Evolutionary conservation across 2,888 invertebrate genomes (phyloP).

Genomic region (Matsumyia berberina): DNA sequence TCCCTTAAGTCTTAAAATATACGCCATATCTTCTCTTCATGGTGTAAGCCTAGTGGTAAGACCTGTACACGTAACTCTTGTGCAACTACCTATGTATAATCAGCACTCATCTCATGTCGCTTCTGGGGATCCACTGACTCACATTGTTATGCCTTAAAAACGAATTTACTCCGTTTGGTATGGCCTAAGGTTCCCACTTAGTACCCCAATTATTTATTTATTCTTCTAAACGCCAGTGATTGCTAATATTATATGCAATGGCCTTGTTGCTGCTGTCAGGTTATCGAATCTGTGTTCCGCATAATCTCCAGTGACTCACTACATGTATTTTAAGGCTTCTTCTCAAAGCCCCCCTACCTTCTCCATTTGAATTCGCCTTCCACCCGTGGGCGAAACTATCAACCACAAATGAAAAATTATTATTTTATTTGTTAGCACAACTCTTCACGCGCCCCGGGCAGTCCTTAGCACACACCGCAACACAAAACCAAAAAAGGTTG

Average conservation of each 20-base stretch:
- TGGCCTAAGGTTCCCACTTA: conserved; percentile 35
- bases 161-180: no score
- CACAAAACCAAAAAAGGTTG: conserved; percentile 1
- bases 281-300: not conserved
- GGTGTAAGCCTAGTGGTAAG: no score
- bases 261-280: conserved; percentile 1
- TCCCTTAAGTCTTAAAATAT: no score
- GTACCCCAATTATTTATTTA: conserved; percentile 2
- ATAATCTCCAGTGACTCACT: conserved; percentile 2
- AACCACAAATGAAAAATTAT: conserved; percentile 24
- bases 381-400: conserved; percentile 6
- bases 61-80: no score
- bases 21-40: no score
- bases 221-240: not conserved
- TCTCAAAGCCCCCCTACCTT: not conserved
- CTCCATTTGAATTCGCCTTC: not conserved
- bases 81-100: no score
- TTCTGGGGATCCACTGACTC: not conserved
- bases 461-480: not conserved
- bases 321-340: conserved; percentile 6
- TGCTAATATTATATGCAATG: conserved; percentile 1
- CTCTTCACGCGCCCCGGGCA: conserved; percentile 5
- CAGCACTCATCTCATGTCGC: no score
- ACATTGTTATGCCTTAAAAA: no score
- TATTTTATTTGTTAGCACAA: conserved; percentile 22